Percentiles rank a stretch among this genome's conserved stretches.
Conservation (phyloP, 2,797 vertebrate genomes). For the Pempheris klunzingeri region DNA sequence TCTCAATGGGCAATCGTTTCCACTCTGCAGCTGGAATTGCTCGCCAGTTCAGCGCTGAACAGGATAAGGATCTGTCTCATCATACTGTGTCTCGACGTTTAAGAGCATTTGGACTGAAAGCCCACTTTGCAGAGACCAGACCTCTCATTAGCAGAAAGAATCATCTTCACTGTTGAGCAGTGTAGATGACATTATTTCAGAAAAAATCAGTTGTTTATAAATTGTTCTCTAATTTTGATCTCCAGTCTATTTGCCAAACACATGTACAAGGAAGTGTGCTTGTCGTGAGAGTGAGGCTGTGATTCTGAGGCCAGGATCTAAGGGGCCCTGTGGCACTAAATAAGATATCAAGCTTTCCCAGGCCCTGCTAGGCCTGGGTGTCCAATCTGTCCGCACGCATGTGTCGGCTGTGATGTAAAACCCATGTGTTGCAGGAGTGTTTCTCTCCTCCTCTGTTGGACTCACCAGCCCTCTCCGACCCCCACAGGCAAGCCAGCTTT, state of each 20-base stretch:
- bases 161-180: not conserved
- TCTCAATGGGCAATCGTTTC: too few species aligned
- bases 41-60: too few species aligned
- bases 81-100: too few species aligned
- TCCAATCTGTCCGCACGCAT: not conserved
- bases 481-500: slow-evolving; percentile 20
- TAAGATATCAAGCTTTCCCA: slow-evolving; percentile 24
- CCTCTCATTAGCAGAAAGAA: too few species aligned
- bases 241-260: too few species aligned
- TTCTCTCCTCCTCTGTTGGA: not conserved
- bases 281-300: not conserved
- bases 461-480: not conserved
- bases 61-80: too few species aligned
- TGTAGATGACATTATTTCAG: too few species aligned
- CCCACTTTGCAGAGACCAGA: too few species aligned
- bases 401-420: slow-evolving; percentile 26
- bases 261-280: not conserved
- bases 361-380: not conserved
- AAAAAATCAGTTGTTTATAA: too few species aligned
- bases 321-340: slow-evolving; percentile 13
- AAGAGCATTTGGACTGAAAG: too few species aligned
- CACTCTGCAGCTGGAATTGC: too few species aligned
- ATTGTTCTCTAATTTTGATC: too few species aligned
- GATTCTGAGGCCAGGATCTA: not conserved
- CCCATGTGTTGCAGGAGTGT: not conserved